Evolutionary conservation across 2,888 invertebrate species (phyloP).

Genomic region (Chouioia cunea): DNA sequence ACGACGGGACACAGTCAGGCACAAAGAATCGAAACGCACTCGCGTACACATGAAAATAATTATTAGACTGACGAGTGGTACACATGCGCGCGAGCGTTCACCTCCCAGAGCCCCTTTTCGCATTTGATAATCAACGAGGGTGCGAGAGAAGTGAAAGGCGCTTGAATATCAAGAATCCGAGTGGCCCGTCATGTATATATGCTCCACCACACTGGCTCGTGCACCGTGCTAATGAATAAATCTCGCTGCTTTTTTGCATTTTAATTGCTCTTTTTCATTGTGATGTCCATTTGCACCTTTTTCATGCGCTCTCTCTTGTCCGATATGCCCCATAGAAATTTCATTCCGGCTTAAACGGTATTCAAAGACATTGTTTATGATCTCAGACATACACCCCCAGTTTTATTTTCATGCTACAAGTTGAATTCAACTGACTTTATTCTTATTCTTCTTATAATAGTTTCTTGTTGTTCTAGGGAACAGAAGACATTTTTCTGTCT

Average conservation of each 20-base stretch:
- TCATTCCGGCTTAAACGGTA: constrained; percentile 6
- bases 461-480: too few relatives aligned
- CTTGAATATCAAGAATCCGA: background rate
- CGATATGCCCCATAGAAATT: constrained; percentile 4
- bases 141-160: constrained; percentile 19
- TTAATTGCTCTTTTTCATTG: constrained; percentile 50
- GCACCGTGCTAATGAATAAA: constrained; percentile 21
- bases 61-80: constrained; percentile 9
- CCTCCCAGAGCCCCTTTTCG: constrained; percentile 29
- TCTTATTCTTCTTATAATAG: too few relatives aligned
- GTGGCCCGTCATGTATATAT: constrained; percentile 8
- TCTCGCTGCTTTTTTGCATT: constrained; percentile 46
- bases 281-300: constrained; percentile 6
- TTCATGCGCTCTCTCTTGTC: background rate
- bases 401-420: too few relatives aligned
- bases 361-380: constrained; percentile 11
- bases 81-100: background rate
- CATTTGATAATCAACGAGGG: constrained; percentile 51
- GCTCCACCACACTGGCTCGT: too few relatives aligned
- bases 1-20: too few relatives aligned
- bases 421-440: too few relatives aligned
- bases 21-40: constrained; percentile 2
- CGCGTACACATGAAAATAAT: constrained; percentile 22
- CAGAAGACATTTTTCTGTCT: too few relatives aligned
- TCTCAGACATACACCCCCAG: too few relatives aligned